Evolutionary conservation across 35 echinoderm and acorn worm genomes (phyloP).

Genomic region (Eucidaris tribuloides): DNA sequence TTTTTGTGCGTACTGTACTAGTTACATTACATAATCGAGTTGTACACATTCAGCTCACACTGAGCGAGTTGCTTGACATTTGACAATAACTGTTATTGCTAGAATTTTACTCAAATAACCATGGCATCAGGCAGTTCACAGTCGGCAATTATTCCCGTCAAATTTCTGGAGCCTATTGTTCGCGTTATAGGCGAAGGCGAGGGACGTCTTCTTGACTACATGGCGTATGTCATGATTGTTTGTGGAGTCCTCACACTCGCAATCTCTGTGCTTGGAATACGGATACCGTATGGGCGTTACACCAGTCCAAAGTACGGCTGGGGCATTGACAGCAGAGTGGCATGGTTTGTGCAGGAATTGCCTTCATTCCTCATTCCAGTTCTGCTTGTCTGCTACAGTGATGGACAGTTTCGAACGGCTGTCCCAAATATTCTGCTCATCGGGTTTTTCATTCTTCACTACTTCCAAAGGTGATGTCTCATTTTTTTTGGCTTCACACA

Average conservation of each 20-base stretch:
- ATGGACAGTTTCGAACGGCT: neutral
- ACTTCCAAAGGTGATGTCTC: slow-evolving; percentile 45
- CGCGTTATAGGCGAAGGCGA: neutral
- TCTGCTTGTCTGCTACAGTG: neutral
- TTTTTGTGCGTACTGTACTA: too few species aligned
- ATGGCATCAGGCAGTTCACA: too few species aligned
- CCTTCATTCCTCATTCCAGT: slow-evolving; percentile 34
- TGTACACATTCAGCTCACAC: too few species aligned
- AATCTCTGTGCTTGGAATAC: neutral
- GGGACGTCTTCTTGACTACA: neutral
- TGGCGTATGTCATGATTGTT: slow-evolving; percentile 31
- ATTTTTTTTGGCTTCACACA: neutral
- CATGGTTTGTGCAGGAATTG: slow-evolving; percentile 57
- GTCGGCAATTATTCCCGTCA: neutral
- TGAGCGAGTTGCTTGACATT: too few species aligned
- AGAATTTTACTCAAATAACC: too few species aligned
- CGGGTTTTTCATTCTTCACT: slow-evolving; percentile 33
- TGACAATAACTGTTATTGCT: too few species aligned
- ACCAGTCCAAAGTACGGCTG: slow-evolving; percentile 25
- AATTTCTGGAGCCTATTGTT: slow-evolving; percentile 1
- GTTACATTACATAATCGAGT: too few species aligned
- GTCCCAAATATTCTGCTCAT: slow-evolving; percentile 17
- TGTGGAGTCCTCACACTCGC: neutral
- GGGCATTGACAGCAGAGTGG: neutral
- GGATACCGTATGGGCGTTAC: slow-evolving; percentile 45